Conservation (phyloP, 2,113 vertebrate species). For the Micromys minutus region DNA sequence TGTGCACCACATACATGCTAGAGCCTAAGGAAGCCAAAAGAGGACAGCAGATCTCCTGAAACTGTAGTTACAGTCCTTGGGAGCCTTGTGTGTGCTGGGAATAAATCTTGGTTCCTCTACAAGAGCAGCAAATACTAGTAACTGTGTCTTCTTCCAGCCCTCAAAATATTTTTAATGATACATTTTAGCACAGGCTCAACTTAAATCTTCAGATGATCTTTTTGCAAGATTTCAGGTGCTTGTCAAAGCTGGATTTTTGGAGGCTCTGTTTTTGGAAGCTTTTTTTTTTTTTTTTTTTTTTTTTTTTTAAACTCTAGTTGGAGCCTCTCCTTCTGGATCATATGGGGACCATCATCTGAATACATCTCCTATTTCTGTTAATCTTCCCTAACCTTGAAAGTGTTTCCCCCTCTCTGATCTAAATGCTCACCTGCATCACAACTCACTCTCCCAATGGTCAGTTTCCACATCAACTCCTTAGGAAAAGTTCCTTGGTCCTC, state of each 20-base stretch:
- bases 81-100: too few relatives aligned
- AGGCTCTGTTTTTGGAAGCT: background rate
- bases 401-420: background rate
- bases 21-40: background rate
- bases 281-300: constrained; percentile 53
- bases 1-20: background rate
- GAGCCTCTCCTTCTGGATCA: background rate
- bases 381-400: background rate
- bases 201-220: background rate
- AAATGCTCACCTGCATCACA: background rate
- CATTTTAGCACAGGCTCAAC: background rate
- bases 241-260: background rate
- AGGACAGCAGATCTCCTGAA: background rate
- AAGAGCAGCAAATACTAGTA: too few relatives aligned
- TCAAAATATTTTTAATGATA: background rate
- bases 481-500: background rate
- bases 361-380: background rate
- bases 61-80: too few relatives aligned
- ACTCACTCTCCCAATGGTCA: background rate
- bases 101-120: too few relatives aligned
- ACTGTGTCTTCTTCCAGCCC: background rate
- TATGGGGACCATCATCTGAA: background rate
- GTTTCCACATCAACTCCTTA: constrained; percentile 3
- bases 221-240: background rate
- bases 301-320: constrained; percentile 15